Evolutionary conservation across 53 echinoderm and acorn worm species (phyloP).

Genomic region (Echinarachnius parma): DNA sequence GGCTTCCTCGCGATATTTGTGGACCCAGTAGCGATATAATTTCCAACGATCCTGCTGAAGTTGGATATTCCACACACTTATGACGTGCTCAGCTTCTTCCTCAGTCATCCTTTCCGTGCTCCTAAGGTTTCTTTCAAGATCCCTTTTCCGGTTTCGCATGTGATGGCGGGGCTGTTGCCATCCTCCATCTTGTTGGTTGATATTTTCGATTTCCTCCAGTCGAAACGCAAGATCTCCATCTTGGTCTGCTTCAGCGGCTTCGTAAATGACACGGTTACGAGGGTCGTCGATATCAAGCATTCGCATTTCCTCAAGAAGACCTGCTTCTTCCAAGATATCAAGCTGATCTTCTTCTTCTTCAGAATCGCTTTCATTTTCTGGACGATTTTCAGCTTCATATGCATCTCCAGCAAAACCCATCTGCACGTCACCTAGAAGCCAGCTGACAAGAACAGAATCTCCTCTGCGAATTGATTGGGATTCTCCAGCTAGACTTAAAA

Average conservation of each 20-base stretch:
- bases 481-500: constrained; percentile 9
- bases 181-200: not conserved
- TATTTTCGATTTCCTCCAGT: constrained; percentile 17
- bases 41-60: constrained; percentile 57
- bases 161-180: constrained; percentile 50
- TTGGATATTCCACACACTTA: constrained; percentile 62
- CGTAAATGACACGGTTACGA: not conserved
- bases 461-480: not conserved
- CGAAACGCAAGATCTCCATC: constrained; percentile 23
- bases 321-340: constrained; percentile 37
- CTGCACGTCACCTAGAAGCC: constrained; percentile 26
- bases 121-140: constrained; percentile 50
- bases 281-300: constrained; percentile 24
- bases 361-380: constrained; percentile 10
- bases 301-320: constrained; percentile 33
- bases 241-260: not conserved
- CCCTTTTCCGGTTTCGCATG: constrained; percentile 34
- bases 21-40: constrained; percentile 72
- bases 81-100: constrained; percentile 42
- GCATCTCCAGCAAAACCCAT: not conserved
- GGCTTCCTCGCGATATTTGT: constrained; percentile 40
- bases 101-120: constrained; percentile 61
- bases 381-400: not conserved
- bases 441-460: constrained; percentile 8
- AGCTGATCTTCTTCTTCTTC: constrained; percentile 31